Conservation (phyloP, 2,797 vertebrate genomes). For the Lacerta agilis region DNA sequence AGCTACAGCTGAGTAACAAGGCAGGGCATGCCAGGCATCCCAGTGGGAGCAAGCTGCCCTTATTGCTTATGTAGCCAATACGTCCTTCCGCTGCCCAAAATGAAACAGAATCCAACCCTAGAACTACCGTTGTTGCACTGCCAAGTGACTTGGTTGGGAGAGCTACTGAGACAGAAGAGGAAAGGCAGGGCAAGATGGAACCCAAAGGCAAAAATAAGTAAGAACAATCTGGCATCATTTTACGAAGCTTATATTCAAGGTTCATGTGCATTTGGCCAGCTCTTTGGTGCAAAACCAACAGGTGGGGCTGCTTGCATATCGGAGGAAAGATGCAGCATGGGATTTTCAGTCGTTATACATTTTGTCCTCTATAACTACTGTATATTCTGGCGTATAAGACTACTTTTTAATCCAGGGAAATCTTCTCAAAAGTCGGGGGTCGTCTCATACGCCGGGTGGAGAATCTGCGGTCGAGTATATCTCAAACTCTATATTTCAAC, state of each 20-base stretch:
- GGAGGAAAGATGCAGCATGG: slow-evolving; percentile 35
- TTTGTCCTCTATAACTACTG: slow-evolving; percentile 50
- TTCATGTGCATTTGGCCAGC: slow-evolving; percentile 10
- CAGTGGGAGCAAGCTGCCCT: slow-evolving; percentile 56
- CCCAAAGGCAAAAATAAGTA: neutral
- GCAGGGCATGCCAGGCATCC: slow-evolving; percentile 55
- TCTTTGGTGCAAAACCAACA: slow-evolving; percentile 50
- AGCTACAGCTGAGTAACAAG: slow-evolving; percentile 59
- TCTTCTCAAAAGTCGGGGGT: no score
- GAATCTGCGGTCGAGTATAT: no score
- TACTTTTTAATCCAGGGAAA: no score
- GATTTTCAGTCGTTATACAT: slow-evolving; percentile 55
- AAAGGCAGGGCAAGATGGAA: neutral
- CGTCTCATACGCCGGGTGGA: no score
- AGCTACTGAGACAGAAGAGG: neutral
- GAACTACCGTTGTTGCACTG: neutral
- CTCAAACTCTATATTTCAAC: no score
- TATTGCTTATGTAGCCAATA: slow-evolving; percentile 38
- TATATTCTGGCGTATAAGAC: no score
- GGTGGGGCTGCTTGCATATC: slow-evolving; percentile 25
- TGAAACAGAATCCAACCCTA: neutral
- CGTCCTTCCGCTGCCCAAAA: slow-evolving; percentile 1
- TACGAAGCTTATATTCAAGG: neutral
- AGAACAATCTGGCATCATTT: slow-evolving; percentile 13
- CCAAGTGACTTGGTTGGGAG: neutral